Base-by-base conservation (phyloP, 2,888 invertebrate genomes). In the Drosophila merina region DNA sequence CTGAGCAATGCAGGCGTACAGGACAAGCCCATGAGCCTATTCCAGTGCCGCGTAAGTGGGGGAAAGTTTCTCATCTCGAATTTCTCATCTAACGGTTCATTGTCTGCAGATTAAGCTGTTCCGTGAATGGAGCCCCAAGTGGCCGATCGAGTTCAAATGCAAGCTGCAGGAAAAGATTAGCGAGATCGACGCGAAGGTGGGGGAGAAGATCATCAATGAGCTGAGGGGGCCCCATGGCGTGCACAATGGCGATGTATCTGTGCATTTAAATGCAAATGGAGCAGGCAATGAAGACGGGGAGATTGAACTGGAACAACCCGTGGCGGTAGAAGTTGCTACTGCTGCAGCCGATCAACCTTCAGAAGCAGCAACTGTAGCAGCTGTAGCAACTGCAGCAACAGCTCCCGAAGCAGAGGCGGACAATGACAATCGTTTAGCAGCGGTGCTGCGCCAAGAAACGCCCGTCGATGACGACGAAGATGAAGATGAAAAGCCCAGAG, bases 81-180 rank as follows among this genome's bases (percentile, higher is more conserved):
- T 12, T 31, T 12, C 28, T 45, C 25, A 26, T 31, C 25, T 62
- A 38, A 59, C 28, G 36, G 40, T 62, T 62, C 57, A 64, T 72
- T 71, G 42, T 47, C 12, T 92, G 72, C 90, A 95, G 95, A 94
- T 95, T 50, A 97, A 97, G 92, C 91, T 97, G 45, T 97, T 97
- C 87, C 95, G 95, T 82, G 96, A 97, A 91, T 97, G 97, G 97
- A 95, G 95, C 83, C 93, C 94, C 12, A 94, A 94, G 79, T 97
- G 97, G 97, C 93, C 94, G 5, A 93, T 94, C 47, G 95, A 95
- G 72, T 95, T 96, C 73, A 95, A 95, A 87, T 94, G 95, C 38
- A 93, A 94, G 75, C 93, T 97, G 33, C 92, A 96, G 38, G 93
- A 94, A 59, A 94, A 95, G 72, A 93, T 96, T 28, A 93, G 94